These are phyloP conservation scores for Phoronis australis DNA, from an alignment of 2,888 invertebrate species.

Conservation along the genomic window DNA sequence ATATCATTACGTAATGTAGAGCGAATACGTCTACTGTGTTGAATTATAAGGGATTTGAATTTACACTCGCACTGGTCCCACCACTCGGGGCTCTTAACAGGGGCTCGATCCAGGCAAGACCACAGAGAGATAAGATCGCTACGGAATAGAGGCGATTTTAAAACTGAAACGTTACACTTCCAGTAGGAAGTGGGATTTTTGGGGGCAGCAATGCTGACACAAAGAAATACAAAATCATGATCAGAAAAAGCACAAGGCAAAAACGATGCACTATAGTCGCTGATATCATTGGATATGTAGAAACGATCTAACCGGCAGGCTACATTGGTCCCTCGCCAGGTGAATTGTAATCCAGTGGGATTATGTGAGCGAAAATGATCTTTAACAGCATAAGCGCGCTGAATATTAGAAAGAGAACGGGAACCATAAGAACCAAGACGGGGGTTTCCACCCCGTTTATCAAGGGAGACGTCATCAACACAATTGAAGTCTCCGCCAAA, in stretches of 20 bases:
- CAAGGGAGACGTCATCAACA: not conserved
- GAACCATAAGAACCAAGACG: not conserved
- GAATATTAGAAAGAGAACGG: not conserved
- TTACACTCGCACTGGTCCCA: no score
- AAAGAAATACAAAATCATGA: conserved; percentile 3
- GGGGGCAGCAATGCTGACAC: not conserved
- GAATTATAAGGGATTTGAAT: no score
- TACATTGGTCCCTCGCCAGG: not conserved
- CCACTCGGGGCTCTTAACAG: no score
- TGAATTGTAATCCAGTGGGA: not conserved
- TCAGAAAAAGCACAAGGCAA: conserved; percentile 1
- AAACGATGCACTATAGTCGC: not conserved
- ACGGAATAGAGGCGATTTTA: not conserved
- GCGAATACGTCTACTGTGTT: no score
- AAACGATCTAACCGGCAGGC: conserved; percentile 3
- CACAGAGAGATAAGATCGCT: not conserved
- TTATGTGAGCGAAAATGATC: not conserved
- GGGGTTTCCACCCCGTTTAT: conserved; percentile 2
- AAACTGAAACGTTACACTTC: conserved; percentile 3
- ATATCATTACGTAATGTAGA: no score
- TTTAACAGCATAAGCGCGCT: not conserved
- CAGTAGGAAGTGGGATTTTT: conserved; percentile 1
- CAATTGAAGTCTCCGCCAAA: conserved; percentile 6
- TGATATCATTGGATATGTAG: not conserved
- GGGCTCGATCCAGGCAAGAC: no score